A percentile compares a stretch with the other conserved stretches of the same genome.
These are phyloP conservation scores for Sphinx pinastri DNA, from an alignment of 2,888 invertebrate genomes.

Conservation along the genomic window DNA sequence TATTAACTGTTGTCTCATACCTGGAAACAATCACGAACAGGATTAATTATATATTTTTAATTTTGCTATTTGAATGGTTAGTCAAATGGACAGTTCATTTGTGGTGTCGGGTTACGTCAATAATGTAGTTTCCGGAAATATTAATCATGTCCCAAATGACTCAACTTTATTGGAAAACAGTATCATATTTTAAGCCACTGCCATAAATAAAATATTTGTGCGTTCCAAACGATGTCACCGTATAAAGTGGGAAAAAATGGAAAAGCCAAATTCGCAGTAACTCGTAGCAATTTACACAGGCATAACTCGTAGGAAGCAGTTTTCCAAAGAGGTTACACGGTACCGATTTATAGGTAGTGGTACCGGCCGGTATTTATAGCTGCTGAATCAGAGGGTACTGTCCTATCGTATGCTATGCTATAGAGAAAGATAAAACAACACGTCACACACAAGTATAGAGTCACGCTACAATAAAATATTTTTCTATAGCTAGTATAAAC, in stretches of 20 bases:
- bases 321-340: constrained; percentile 24
- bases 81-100: too few relatives aligned
- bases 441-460: too few relatives aligned
- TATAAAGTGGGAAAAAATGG: not conserved
- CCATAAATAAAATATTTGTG: not conserved
- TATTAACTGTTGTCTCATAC: too few relatives aligned
- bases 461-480: not conserved
- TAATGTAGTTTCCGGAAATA: too few relatives aligned
- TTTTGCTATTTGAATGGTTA: too few relatives aligned
- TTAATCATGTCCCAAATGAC: too few relatives aligned
- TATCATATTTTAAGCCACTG: too few relatives aligned
- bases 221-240: not conserved
- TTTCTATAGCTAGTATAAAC: not conserved
- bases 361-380: constrained; percentile 27
- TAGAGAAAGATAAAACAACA: not conserved
- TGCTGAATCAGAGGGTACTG: constrained; percentile 12
- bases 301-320: constrained; percentile 27
- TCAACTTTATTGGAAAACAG: too few relatives aligned
- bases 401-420: not conserved
- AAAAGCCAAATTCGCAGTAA: not conserved
- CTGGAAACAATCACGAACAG: too few relatives aligned
- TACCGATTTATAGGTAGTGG: constrained; percentile 28
- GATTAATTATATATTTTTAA: too few relatives aligned
- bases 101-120: too few relatives aligned
- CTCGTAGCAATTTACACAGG: constrained; percentile 19